These are phyloP conservation scores for Pyxicephalus adspersus DNA, from an alignment of 2,113 vertebrate species.

Conservation along the genomic window DNA sequence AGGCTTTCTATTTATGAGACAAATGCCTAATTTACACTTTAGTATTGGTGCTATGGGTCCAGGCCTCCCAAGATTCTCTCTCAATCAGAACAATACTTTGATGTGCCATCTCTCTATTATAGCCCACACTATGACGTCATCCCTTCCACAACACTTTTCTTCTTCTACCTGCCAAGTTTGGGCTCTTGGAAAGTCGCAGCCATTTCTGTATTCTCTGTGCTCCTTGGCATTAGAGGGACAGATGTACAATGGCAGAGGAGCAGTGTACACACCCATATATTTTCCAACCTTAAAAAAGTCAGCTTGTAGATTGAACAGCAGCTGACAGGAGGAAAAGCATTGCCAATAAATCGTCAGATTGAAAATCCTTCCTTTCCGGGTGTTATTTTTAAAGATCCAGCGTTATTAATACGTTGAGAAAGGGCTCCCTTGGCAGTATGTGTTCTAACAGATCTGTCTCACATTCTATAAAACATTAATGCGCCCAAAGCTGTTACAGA, in stretches of 20 bases:
- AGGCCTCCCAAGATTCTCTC: conserved; percentile 22
- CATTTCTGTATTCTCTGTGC: not conserved
- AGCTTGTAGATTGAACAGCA: conserved; percentile 68
- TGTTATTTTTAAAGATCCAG: conserved; percentile 74
- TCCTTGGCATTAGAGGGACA: not conserved
- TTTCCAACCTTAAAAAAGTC: conserved; percentile 57
- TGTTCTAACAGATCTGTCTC: conserved; percentile 79
- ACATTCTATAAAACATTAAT: conserved; percentile 88
- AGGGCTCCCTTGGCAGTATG: conserved; percentile 77
- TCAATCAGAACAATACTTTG: conserved; percentile 4
- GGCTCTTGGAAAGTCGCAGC: not conserved
- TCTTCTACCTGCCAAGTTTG: not conserved
- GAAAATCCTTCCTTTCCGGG: conserved; percentile 62
- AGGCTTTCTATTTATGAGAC: conserved; percentile 25
- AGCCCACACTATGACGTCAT: conserved; percentile 34
- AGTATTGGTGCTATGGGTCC: conserved; percentile 13
- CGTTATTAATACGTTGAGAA: conserved; percentile 80
- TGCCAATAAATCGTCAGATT: conserved; percentile 66
- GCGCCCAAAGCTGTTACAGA: conserved; percentile 78
- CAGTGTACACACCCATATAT: conserved; percentile 7
- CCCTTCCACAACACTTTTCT: not conserved
- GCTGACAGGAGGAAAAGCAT: conserved; percentile 68
- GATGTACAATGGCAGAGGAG: not conserved
- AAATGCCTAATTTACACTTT: conserved; percentile 40
- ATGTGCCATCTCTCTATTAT: conserved; percentile 14